Percentiles rank a stretch among this genome's conserved stretches.
phyloP scores from a whole-genome alignment of 2,888 invertebrate genomes.

The Stramonita haemastoma region DNA sequence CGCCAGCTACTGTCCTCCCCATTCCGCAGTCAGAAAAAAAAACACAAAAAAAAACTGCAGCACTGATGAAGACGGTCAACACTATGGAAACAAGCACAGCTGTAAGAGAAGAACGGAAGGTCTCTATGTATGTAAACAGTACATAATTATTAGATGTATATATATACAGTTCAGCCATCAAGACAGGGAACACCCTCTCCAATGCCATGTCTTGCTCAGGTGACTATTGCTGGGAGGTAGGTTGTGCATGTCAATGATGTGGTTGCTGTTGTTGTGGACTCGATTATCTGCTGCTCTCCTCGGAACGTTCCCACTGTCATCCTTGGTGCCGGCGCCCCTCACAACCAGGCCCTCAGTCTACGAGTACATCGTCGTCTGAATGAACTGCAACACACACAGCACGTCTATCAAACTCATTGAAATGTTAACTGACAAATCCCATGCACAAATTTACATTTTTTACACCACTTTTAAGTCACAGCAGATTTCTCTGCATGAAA shows the following conservation, averaged over 20 bases:
- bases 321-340: background rate
- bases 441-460: no score
- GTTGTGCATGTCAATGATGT: constrained; percentile 9
- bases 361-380: constrained; percentile 74
- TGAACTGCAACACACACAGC: constrained; percentile 60
- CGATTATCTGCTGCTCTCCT: constrained; percentile 18
- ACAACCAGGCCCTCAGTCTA: constrained; percentile 48
- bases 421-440: no score
- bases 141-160: background rate
- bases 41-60: no score
- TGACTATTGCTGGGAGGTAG: constrained; percentile 31
- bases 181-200: constrained; percentile 5
- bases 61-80: no score
- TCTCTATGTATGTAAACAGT: background rate
- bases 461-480: no score
- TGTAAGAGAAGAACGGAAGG: background rate
- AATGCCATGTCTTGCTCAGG: background rate
- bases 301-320: background rate
- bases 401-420: background rate
- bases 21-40: background rate
- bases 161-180: background rate
- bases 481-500: no score
- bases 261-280: constrained; percentile 18
- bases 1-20: background rate
- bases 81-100: background rate